A percentile compares a stretch with the other conserved stretches of the same genome.
Conservation (phyloP, 2,797 vertebrate species). For the Telmatherina bonti region DNA sequence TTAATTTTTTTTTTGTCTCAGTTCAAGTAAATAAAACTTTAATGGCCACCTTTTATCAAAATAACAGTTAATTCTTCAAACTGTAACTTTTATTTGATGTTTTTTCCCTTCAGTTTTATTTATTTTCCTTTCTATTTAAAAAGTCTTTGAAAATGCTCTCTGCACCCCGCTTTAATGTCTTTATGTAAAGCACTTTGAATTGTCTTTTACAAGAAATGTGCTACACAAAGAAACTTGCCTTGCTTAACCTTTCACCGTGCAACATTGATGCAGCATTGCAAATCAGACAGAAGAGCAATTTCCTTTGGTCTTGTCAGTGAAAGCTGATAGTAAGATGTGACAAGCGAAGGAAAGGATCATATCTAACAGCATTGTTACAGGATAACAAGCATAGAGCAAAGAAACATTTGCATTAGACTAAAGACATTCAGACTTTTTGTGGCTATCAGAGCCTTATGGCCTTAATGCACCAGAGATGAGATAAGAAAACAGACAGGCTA, state of each 20-base stretch:
- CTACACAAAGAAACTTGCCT: too few species aligned
- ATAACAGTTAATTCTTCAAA: too few species aligned
- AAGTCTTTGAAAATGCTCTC: too few species aligned
- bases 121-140: too few species aligned
- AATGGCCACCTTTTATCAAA: too few species aligned
- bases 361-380: neutral
- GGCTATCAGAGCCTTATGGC: conserved; percentile 26
- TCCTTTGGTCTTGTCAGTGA: neutral
- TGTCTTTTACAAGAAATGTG: too few species aligned
- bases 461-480: conserved; percentile 33
- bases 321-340: neutral
- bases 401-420: neutral
- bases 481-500: conserved; percentile 29
- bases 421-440: conserved; percentile 25
- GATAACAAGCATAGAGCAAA: neutral
- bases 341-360: neutral
- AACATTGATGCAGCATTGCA: neutral
- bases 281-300: neutral
- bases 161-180: too few species aligned
- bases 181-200: too few species aligned
- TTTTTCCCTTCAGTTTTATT: too few species aligned
- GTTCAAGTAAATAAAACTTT: too few species aligned
- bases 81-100: too few species aligned
- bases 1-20: neutral
- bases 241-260: neutral